Evolutionary conservation across 2,888 invertebrate species (phyloP), one percentile per base, ranked within the genome.

Genomic region (Polydrusus tereticollis): DNA sequence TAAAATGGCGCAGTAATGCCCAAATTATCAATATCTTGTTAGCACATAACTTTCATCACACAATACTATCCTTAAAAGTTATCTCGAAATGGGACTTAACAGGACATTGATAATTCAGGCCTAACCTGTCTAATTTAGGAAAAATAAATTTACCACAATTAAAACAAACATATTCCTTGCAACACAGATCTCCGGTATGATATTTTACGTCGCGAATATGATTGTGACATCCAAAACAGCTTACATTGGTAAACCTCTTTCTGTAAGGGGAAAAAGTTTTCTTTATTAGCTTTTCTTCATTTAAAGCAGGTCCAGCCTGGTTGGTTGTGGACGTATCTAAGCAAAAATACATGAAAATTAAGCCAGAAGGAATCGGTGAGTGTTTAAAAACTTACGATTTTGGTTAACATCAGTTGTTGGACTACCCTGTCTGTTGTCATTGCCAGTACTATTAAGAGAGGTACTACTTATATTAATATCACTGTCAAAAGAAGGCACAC

Each of bases 151-250:
- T 38, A 55, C 65, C 52, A 47, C 75, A 75, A 12, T 50, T 69
- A 33, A 66, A 66, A 47, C 75, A 75, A 1, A 67, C 52, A 43
- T 57, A 75, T 14, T 64, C 57, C 38, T 41, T 59, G 8, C 36
- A 23, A 38, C 67, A 57, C 4, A 59, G n/a, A 67, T 70, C 45
- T 20, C 1, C 64, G 3, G 50, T 57, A 21, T 75, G 75, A 20
- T 65, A 68, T 20, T 64, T 68, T 18, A 64, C 69, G 68, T 75
- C 70, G 6, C 10, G 26, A 14, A 74, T 14, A 33, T 67, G 58
- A 16, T 68, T 70, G 41, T 73, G 18, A 23, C 75, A 75, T 14
- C 75, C 75, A 26, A 33, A 50, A 50, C 75, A 75, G 6, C 70
- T 50, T 26, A 47, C 8, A 43, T 70, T 69, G 16, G 29, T 59